phyloP scores from a whole-genome alignment of 92 coral and sea anemone species.

The Porites divaricata region DNA sequence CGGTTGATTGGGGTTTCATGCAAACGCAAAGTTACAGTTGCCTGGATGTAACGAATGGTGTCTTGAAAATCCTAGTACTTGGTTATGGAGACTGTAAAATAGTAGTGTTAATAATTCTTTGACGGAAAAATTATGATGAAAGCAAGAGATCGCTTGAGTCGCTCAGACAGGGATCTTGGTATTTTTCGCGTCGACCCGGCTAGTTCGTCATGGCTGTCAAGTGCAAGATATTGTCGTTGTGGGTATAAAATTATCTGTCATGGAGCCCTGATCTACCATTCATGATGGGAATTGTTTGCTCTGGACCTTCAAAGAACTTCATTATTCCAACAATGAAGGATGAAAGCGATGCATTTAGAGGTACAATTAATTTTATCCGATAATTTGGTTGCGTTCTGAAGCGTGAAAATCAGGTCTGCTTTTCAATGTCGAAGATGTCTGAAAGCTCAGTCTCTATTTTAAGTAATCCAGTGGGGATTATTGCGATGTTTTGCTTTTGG shows the following conservation, averaged over 20 bases:
- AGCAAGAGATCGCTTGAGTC: neutral
- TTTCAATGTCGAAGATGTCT: too few relatives aligned
- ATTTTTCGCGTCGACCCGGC: neutral
- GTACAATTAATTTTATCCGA: conserved; percentile 45
- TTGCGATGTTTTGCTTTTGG: neutral
- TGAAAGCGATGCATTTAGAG: conserved; percentile 21
- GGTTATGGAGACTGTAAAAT: neutral
- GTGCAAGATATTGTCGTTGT: neutral
- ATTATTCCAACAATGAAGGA: conserved; percentile 18
- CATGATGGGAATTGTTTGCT: conserved; percentile 43
- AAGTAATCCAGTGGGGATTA: neutral
- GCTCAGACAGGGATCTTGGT: neutral
- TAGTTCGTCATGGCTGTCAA: conserved; percentile 24
- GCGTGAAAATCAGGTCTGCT: conserved; percentile 23
- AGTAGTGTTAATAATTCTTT: neutral
- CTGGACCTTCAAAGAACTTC: conserved; percentile 28
- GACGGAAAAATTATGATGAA: neutral
- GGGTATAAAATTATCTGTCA: conserved; percentile 2
- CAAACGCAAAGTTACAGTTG: neutral
- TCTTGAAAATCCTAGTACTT: neutral
- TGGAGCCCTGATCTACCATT: conserved; percentile 9
- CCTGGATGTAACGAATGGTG: neutral
- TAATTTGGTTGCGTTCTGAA: conserved; percentile 27
- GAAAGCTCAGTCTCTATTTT: neutral
- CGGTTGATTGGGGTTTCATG: neutral